A percentile compares a stretch with the other conserved stretches of the same genome.
Conservation (phyloP, 2,888 invertebrate species). For the Ennomos quercinarius region DNA sequence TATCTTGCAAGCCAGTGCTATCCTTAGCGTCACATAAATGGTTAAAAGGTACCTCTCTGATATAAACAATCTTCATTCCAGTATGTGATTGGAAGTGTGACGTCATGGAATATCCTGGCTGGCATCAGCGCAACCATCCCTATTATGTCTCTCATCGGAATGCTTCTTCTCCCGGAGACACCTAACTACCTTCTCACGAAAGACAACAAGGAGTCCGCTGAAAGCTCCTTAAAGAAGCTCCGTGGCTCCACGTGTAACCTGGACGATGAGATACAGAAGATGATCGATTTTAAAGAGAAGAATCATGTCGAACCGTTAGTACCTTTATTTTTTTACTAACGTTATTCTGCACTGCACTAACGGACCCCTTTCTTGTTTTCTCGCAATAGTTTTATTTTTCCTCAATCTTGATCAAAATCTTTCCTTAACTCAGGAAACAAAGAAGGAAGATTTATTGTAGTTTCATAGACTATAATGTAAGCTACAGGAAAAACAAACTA, state of each 20-base stretch:
- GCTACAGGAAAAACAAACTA: too few relatives aligned
- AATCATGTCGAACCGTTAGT: conserved; percentile 86
- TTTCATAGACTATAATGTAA: too few relatives aligned
- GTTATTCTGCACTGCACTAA: too few relatives aligned
- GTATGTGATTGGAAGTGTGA: conserved; percentile 86
- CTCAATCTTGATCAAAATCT: too few relatives aligned
- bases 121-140: conserved; percentile 87
- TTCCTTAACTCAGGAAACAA: too few relatives aligned
- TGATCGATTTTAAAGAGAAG: conserved; percentile 86
- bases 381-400: too few relatives aligned
- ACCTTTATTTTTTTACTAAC: not conserved
- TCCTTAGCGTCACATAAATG: too few relatives aligned
- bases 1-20: too few relatives aligned
- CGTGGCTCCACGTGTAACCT: conserved; percentile 87
- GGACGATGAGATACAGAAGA: conserved; percentile 86
- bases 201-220: conserved; percentile 85
- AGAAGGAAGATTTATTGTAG: too few relatives aligned
- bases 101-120: conserved; percentile 88
- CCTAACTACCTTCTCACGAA: conserved; percentile 89
- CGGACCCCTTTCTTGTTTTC: too few relatives aligned
- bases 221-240: conserved; percentile 83
- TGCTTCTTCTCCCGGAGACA: conserved; percentile 89
- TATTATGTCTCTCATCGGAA: conserved; percentile 84
- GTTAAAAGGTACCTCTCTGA: too few relatives aligned
- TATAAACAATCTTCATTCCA: conserved; percentile 57